Conservation (phyloP, 2,113 vertebrate genomes). For the Leucopternis melanops region DNA sequence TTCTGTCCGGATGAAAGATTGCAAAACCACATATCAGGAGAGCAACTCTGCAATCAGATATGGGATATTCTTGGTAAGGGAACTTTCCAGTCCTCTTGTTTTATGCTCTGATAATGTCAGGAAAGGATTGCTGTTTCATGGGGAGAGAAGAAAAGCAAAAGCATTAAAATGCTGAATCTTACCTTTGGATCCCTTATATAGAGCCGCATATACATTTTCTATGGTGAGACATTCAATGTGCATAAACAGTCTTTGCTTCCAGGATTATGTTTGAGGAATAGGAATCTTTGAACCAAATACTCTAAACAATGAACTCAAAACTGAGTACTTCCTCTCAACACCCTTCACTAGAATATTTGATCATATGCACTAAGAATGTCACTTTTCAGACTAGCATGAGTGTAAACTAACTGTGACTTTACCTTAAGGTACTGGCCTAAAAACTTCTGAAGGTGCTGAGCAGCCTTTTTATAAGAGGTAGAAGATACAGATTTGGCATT, state of each 20-base stretch:
- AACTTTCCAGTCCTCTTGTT: background rate
- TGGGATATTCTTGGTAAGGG: background rate
- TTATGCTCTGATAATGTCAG: background rate
- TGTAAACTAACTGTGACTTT: background rate
- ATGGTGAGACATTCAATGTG: background rate
- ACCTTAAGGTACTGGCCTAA: background rate
- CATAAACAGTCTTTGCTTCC: background rate
- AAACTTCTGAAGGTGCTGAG: background rate
- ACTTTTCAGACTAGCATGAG: background rate
- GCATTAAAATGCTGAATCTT: background rate
- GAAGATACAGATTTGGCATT: background rate
- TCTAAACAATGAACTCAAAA: background rate
- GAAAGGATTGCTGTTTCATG: background rate
- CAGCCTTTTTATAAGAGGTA: background rate
- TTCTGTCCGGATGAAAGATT: background rate
- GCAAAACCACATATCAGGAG: background rate
- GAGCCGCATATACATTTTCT: background rate
- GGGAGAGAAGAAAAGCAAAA: background rate
- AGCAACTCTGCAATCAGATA: background rate
- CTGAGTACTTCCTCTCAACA: background rate
- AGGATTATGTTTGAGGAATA: background rate
- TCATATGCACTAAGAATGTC: background rate
- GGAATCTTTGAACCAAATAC: background rate
- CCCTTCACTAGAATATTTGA: background rate
- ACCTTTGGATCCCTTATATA: background rate